Percentiles rank a stretch among this genome's conserved stretches.
phyloP scores from a whole-genome alignment of 2,797 vertebrate genomes.

The Microchirus variegatus region DNA sequence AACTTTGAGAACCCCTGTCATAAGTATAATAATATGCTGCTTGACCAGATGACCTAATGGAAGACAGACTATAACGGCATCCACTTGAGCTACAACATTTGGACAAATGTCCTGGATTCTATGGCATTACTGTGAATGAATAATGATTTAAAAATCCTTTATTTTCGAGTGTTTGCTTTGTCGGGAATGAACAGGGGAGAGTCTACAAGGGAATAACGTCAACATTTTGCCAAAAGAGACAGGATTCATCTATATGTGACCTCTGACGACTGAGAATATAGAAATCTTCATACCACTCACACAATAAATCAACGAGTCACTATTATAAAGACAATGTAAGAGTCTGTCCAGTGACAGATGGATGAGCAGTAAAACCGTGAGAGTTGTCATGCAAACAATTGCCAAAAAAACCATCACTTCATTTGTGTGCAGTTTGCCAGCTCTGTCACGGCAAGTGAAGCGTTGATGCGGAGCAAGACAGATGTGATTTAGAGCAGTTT shows the following conservation, averaged over 20 bases:
- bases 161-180: too few relatives aligned
- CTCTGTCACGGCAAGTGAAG: not conserved
- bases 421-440: conserved; percentile 26
- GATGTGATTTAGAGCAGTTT: conserved; percentile 20
- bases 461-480: conserved; percentile 11
- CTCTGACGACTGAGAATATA: not conserved
- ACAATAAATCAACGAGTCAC: not conserved
- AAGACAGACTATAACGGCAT: too few relatives aligned
- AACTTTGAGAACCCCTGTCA: too few relatives aligned
- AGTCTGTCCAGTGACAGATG: conserved; percentile 3
- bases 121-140: too few relatives aligned
- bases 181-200: too few relatives aligned
- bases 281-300: not conserved
- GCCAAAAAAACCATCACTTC: conserved; percentile 27
- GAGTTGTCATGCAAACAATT: conserved; percentile 28
- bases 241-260: not conserved
- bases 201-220: too few relatives aligned
- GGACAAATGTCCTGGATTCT: too few relatives aligned
- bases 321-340: not conserved
- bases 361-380: conserved; percentile 32
- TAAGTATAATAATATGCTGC: too few relatives aligned
- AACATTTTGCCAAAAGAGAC: not conserved
- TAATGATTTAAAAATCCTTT: too few relatives aligned
- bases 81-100: too few relatives aligned
- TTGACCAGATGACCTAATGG: too few relatives aligned